Base-by-base conservation (phyloP, 2,113 vertebrate species). In the Tor tambroides region DNA sequence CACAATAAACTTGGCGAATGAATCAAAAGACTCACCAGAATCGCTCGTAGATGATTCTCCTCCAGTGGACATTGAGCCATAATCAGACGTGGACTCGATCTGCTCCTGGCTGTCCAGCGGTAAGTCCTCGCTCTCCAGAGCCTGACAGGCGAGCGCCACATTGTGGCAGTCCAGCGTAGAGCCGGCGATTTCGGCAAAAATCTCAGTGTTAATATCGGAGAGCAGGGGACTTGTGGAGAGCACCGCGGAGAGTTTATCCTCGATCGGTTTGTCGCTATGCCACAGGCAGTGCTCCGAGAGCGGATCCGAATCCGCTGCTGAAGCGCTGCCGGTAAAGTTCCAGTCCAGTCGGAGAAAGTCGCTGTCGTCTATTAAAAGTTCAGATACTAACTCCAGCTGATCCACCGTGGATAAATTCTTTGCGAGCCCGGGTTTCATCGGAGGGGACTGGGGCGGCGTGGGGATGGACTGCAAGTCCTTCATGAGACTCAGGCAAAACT, bases 351-450 rank as follows among this genome's bases (percentile, higher is more conserved):
- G 92, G 77, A 94, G 89, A 72, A 90, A 84, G 91, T 95, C 94
- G 1, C 90, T 91, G 80, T 96, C 95, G 80, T 95, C 94, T 86
- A 95, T 90, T 41, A 96, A 91, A 65, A 96, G 91, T 87, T 96
- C 93, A 0, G 95, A 95, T 71, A 96, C 92, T 6, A 93, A 93
- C 92, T 95, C 95, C 84, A 96, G 89, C 91, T 96, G 95, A 46
- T 96, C 95, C 79, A 95, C 93, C 63, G 92, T 94, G 72, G 95
- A 95, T 15, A 95, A 90, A 0, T 92, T 91, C 85, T 94, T 95
- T 2, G 35, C 19, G 38, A 84, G 19, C 0, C 89, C 93, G 0
- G 89, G 1, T 88, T 95, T 95, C 75, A 90, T 91, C 0, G 94
- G 93, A 0, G 95, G 95, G 0, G 94, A 95, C 87, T 94, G 95